Evolutionary conservation across 30 jellyfish, hydroid and myxozoan genomes (phyloP).

Genomic region (Aurelia sp.): DNA sequence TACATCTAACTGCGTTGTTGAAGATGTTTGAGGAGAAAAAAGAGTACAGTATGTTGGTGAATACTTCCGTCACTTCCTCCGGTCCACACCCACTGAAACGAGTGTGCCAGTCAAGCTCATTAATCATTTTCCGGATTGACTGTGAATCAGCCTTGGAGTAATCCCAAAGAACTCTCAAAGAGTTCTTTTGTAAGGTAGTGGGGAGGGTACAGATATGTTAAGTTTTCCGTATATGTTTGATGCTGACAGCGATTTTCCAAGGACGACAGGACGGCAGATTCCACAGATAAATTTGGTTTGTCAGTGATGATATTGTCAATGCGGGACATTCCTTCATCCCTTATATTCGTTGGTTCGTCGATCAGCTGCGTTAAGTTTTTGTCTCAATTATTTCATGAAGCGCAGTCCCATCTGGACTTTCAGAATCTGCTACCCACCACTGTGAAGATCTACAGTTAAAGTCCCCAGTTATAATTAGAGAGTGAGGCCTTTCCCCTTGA

Average conservation of each 20-base stretch:
- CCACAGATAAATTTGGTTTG: background rate
- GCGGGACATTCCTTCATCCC: no score
- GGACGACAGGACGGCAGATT: no score
- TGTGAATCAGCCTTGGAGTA: background rate
- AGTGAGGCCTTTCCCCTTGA: constrained; percentile 21
- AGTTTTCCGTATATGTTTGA: background rate
- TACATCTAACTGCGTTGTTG: no score
- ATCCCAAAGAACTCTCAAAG: no score
- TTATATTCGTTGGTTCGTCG: no score
- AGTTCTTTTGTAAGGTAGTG: constrained; percentile 8
- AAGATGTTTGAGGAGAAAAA: background rate
- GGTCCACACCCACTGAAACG: constrained; percentile 3
- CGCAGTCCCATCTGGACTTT: background rate
- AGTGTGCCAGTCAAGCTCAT: constrained; percentile 8
- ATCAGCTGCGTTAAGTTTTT: constrained; percentile 3
- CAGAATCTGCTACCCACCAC: constrained; percentile 6
- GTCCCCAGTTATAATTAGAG: constrained; percentile 1
- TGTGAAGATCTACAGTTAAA: background rate
- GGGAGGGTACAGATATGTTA: constrained; percentile 4
- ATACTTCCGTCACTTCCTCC: constrained; percentile 25
- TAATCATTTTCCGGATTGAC: constrained; percentile 3
- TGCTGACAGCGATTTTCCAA: no score
- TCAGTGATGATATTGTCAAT: background rate
- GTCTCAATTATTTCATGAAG: constrained; percentile 9
- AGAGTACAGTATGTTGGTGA: background rate